Evolutionary conservation across 2,888 invertebrate genomes (phyloP), one percentile per base, ranked within the genome.

Genomic region (Hydropsyche betteni): DNA sequence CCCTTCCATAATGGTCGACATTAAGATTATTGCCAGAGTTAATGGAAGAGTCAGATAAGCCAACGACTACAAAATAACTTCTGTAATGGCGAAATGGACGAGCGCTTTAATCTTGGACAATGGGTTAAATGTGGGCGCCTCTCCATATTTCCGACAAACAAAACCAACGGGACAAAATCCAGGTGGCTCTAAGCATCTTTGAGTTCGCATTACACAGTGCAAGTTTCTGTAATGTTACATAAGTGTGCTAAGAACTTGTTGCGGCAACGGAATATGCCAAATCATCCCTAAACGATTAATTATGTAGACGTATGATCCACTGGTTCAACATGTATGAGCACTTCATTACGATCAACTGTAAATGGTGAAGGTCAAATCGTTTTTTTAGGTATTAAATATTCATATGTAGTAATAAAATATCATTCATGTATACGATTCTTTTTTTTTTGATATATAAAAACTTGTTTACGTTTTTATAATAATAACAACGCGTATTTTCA

Each of bases 21-120:
- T 78, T 78, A 78, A 78, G 78, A 78, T 78, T 78, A 78, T 74
- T 73, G 74, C 69, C 61, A 24, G 74, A 44, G 72, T 68, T 76
- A 78, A 76, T 76, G 78, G 76, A 68, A 10, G 70, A 74, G 64
- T 69, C 64, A 74, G 76, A 78, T 75, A 78, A 78, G 78, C 75
- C 77, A 78, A 75, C 72, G 55, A n/a, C 69, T 64, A 76, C 74
- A 74, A 64, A 77, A 74, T 74, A 78, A 76, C 75, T 77, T 75
- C 69, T 73, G 74, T 77, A 75, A 71, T 51, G 53, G 73, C 38
- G 64, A 53, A 70, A 70, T 70, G 51, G 53, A 51, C 70, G 52
- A 70, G 36, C 36, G 70, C 36, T 38, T 53, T 53, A 53, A 44
- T 69, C 33, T 69, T 16, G 4, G 51, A 51, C 69, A 69, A 69